These are phyloP conservation scores for Hemichromis elongatus DNA, from an alignment of 2,113 vertebrate genomes.

Conservation along the genomic window DNA sequence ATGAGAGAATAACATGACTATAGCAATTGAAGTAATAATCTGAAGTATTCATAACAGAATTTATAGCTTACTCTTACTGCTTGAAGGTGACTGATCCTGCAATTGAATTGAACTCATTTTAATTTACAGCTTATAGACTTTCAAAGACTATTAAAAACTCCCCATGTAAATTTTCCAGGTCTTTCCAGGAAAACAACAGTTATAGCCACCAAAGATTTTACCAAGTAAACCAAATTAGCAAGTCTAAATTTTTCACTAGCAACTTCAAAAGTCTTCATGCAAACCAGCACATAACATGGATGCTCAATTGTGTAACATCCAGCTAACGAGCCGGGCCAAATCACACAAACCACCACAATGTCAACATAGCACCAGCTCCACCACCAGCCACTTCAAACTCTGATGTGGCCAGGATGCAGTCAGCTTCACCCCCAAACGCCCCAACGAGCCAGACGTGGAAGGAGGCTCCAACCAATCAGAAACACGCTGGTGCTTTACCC, in stretches of 20 bases:
- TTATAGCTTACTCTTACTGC: background rate
- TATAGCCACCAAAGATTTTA: background rate
- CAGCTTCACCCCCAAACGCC: background rate
- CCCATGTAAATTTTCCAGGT: background rate
- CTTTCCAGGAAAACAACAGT: background rate
- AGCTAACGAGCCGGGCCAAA: constrained; percentile 15
- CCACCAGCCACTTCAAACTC: background rate
- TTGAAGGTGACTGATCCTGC: accelerated
- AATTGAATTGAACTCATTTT: background rate
- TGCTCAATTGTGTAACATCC: background rate
- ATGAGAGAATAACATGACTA: background rate
- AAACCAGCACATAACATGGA: background rate
- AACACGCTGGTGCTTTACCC: background rate
- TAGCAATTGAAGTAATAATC: background rate
- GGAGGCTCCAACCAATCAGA: constrained; percentile 8
- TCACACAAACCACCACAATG: constrained; percentile 15
- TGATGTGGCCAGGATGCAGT: background rate
- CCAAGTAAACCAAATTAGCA: background rate
- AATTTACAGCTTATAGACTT: background rate
- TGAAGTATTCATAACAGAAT: background rate
- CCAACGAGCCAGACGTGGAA: background rate
- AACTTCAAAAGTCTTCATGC: background rate
- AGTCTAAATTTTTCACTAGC: background rate
- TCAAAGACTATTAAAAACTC: background rate
- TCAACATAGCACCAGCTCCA: constrained; percentile 6